Evolutionary conservation across 1,140 invertebrate genomes (phyloP).

Genomic region (Aplysia californica): DNA sequence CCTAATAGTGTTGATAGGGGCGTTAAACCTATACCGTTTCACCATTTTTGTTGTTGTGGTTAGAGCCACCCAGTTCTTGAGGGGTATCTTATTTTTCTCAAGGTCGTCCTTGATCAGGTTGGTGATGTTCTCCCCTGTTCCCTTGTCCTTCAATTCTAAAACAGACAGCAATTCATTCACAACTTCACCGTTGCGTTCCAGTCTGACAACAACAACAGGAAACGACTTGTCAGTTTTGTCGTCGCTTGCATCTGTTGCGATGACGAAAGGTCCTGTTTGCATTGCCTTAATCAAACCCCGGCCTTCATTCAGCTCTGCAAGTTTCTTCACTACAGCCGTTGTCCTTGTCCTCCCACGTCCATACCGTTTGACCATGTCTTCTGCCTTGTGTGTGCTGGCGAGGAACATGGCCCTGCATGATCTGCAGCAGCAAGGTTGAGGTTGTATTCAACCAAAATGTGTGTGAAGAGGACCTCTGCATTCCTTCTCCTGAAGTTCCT

Average conservation of each 20-base stretch:
- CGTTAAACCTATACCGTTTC: too few species aligned
- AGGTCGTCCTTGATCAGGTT: constrained; percentile 34
- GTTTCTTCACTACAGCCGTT: neutral
- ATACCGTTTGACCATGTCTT: neutral
- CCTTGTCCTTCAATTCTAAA: neutral
- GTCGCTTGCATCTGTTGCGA: neutral
- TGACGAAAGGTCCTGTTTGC: neutral
- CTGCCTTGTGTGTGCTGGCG: too few species aligned
- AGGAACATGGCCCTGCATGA: too few species aligned
- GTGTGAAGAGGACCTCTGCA: too few species aligned
- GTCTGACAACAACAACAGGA: neutral
- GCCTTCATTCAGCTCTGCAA: neutral
- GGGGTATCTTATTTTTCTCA: constrained; percentile 24
- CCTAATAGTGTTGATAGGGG: too few species aligned
- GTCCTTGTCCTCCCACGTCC: neutral
- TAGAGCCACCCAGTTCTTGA: constrained; percentile 42
- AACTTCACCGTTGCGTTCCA: neutral
- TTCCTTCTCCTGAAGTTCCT: too few species aligned
- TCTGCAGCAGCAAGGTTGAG: too few species aligned
- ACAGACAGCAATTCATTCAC: neutral
- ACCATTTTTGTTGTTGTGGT: too few species aligned
- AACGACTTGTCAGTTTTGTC: constrained; percentile 1
- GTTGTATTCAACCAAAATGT: too few species aligned
- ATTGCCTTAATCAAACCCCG: neutral
- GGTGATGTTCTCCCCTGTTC: constrained; percentile 38